These are phyloP conservation scores for Drosophila multiciliata DNA, from an alignment of 2,888 invertebrate species.

Conservation along the genomic window DNA sequence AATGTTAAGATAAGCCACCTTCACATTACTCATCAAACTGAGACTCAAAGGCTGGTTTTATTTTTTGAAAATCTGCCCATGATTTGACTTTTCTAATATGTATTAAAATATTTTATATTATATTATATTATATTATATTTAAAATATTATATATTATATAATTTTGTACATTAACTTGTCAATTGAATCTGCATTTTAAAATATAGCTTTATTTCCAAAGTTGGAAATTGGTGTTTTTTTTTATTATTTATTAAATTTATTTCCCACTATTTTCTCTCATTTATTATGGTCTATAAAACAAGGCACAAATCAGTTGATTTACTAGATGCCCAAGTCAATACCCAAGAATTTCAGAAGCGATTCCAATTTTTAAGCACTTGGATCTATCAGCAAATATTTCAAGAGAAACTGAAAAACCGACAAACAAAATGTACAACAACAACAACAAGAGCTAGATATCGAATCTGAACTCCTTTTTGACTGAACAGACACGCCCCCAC, in stretches of 20 bases:
- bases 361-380: slow-evolving; percentile 8
- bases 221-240: neutral
- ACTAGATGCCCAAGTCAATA: slow-evolving; percentile 3
- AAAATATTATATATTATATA: no score
- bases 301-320: slow-evolving; percentile 21
- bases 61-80: neutral
- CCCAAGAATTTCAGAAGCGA: neutral
- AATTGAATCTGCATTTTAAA: neutral
- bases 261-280: neutral
- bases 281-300: neutral
- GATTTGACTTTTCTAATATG: neutral
- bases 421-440: slow-evolving; percentile 3
- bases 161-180: neutral
- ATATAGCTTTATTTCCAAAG: neutral
- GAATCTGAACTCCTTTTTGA: slow-evolving; percentile 15
- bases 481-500: slow-evolving; percentile 33
- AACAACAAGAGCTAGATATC: neutral
- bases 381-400: slow-evolving; percentile 22
- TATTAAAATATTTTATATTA: neutral
- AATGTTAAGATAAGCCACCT: neutral
- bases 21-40: neutral
- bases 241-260: neutral
- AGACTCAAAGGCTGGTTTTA: neutral
- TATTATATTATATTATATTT: no score
- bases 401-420: slow-evolving; percentile 25